These are phyloP conservation scores for Gavia stellata DNA, from an alignment of 2,113 vertebrate species.

Conservation along the genomic window DNA sequence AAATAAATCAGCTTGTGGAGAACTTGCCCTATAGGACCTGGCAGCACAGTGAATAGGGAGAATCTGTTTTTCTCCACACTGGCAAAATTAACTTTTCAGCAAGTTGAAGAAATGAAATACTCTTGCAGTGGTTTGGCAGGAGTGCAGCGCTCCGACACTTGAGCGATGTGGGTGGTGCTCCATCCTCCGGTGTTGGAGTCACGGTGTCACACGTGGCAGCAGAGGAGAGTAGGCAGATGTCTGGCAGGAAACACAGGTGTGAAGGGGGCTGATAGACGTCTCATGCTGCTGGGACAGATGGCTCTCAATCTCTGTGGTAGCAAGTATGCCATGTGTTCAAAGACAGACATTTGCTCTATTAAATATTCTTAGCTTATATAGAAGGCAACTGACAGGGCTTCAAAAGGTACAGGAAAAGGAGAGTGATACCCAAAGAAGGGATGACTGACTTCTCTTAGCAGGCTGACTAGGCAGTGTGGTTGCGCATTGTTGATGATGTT, in stretches of 20 bases:
- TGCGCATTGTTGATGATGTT: not conserved
- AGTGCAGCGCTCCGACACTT: accelerated
- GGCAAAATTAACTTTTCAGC: not conserved
- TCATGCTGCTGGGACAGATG: conserved; percentile 10
- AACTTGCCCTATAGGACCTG: not conserved
- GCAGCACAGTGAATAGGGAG: not conserved
- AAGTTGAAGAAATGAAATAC: accelerated
- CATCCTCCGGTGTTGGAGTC: accelerated
- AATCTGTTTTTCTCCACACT: not conserved
- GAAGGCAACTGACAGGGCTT: not conserved
- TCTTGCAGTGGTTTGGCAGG: not conserved
- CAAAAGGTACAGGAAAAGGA: not conserved
- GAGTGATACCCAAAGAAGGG: not conserved
- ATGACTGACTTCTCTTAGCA: not conserved
- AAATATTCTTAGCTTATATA: not conserved
- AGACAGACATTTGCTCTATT: not conserved
- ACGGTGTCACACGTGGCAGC: accelerated
- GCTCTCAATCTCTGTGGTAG: not conserved
- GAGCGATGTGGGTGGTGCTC: not conserved
- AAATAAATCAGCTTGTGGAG: not conserved
- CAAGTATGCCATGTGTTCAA: not conserved
- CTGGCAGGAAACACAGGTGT: not conserved
- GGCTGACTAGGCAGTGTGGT: not conserved
- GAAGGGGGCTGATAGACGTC: not conserved
- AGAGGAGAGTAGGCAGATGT: not conserved